Evolutionary conservation across 1,140 invertebrate genomes (phyloP).

Genomic region (Cryptotermes secundus): DNA sequence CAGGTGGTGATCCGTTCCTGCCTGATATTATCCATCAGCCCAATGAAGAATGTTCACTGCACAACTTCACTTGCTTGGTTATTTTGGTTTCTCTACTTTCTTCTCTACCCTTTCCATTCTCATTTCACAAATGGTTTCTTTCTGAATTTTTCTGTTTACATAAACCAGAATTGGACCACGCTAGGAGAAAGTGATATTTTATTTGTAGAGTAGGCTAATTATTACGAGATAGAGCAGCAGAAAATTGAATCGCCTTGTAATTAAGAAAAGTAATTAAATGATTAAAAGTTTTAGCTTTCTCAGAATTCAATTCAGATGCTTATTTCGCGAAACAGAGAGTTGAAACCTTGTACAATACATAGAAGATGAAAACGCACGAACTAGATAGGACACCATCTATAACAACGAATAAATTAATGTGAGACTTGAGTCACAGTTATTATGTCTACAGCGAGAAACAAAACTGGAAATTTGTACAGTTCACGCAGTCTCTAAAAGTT

Average conservation of each 20-base stretch:
- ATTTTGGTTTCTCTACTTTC: neutral
- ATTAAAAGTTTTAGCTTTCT: neutral
- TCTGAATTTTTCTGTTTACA: neutral
- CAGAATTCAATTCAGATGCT: neutral
- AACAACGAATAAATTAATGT: too few relatives aligned
- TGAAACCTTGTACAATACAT: neutral
- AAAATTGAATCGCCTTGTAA: neutral
- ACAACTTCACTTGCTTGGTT: too few relatives aligned
- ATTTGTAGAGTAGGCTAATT: neutral
- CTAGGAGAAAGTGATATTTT: neutral
- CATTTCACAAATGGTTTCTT: too few relatives aligned
- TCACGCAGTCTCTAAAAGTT: too few relatives aligned
- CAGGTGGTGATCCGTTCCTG: too few relatives aligned
- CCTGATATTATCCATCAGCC: too few relatives aligned
- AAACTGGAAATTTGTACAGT: too few relatives aligned
- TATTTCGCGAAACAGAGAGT: neutral
- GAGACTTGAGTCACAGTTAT: too few relatives aligned
- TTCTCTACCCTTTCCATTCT: neutral
- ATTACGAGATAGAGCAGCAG: neutral
- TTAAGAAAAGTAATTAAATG: neutral
- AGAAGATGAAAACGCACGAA: neutral
- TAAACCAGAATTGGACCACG: neutral
- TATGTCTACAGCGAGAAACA: too few relatives aligned
- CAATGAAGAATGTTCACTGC: too few relatives aligned
- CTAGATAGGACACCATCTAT: too few relatives aligned